Evolutionary conservation across 1,140 invertebrate species (phyloP).

Genomic region (Procambarus virginalis): DNA sequence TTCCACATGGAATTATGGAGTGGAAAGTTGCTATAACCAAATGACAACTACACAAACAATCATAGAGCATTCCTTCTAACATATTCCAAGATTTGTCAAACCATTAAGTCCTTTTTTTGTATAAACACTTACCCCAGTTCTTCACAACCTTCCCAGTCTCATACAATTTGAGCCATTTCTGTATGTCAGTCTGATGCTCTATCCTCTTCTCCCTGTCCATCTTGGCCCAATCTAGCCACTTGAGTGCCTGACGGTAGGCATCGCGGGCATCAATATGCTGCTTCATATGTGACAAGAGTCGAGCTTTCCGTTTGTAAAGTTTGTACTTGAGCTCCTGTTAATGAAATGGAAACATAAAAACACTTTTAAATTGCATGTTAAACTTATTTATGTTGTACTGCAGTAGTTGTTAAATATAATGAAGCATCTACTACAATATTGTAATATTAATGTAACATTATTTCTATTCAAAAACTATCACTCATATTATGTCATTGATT

Average conservation of each 20-base stretch:
- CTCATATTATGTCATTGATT: too few relatives aligned
- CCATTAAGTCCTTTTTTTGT: too few relatives aligned
- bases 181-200: slow-evolving; percentile 81
- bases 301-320: slow-evolving; percentile 83
- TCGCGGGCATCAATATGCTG: slow-evolving; percentile 81
- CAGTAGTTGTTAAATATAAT: background rate
- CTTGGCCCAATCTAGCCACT: slow-evolving; percentile 79
- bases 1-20: too few relatives aligned
- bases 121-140: slow-evolving; percentile 68
- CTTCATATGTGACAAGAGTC: slow-evolving; percentile 84
- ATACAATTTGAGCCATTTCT: slow-evolving; percentile 83
- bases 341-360: background rate
- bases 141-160: slow-evolving; percentile 73
- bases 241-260: slow-evolving; percentile 80
- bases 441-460: too few relatives aligned
- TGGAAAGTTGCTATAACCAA: too few relatives aligned
- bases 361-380: background rate
- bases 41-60: too few relatives aligned
- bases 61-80: too few relatives aligned
- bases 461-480: too few relatives aligned
- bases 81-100: too few relatives aligned
- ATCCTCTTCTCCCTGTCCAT: slow-evolving; percentile 80
- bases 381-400: background rate
- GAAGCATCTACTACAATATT: background rate
- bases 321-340: slow-evolving; percentile 82